Evolutionary conservation across 1,140 invertebrate species (phyloP), one percentile per base, ranked within the genome.

Genomic region (Orius laevigatus): DNA sequence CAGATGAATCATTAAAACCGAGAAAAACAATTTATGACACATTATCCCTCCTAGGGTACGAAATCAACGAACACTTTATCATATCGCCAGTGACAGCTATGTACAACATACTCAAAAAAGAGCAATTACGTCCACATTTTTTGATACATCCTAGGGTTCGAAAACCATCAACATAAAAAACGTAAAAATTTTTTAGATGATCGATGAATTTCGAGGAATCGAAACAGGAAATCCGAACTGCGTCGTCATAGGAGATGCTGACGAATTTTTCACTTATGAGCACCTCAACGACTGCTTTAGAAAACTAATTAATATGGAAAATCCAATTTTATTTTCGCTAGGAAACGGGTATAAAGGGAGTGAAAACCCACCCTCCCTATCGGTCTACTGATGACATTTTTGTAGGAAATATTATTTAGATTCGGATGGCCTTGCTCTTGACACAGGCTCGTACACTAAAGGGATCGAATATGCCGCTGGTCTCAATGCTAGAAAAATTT

Each of bases 401-500:
- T 80, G 84, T 63, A 81, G 75, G 5, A 74, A 80, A 57, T 91
- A 86, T 66, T 89, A 82, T 57, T 79, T 78, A 60, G 69, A 71
- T 14, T 52, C 63, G 11, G 80, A 83, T 66, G 84, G 83, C 3
- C 62, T 88, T 32, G 74, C 80, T 3, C 60, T 91, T 9, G 87
- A 87, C n/a, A 84, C 86, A 40, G 86, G 87, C 2, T 75, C 79
- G 43, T 91, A 88, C 71, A 70, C 89, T 1, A 70, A 78, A 58
- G 83, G 73, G 2, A 61, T 91, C 38, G 85, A 90, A 61, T 88
- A 78, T 66, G 72, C 83, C 3, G 68, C 80, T 9, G 74, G 73
- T 48, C 62, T 66, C 6, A 70, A 72, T 55, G 77, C 84, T 4
- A 66, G 74, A 55, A 63, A 88, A 31, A 74, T 91, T 49, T 87